Evolutionary conservation across 2,888 invertebrate genomes (phyloP), one percentile per base, ranked within the genome.

Genomic region (Eristalinus sepulchralis): DNA sequence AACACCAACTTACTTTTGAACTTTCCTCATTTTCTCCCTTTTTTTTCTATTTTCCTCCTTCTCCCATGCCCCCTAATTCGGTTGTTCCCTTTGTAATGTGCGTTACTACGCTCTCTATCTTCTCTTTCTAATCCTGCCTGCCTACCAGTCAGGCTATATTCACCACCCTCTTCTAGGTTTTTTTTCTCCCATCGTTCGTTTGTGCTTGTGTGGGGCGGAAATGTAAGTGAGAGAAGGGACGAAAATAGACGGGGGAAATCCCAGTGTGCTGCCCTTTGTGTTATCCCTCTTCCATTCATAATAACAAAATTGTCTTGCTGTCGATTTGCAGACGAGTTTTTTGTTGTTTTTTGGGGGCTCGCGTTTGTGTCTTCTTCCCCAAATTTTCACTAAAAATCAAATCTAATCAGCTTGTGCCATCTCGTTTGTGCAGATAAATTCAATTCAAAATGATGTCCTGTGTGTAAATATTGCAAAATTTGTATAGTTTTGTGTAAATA

Each of bases 241-340:
- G 72, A 78, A 78, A 82, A 82, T 73, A 77, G 82, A 82, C 57
- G 53, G 57, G 53, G 57, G 59, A 82, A 82, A 82, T 34, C 60
- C 68, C 53, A 82, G 82, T 85, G 82, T 77, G 59, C 76, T 78
- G 68, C 72, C 77, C 81, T 78, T 85, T 82, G 82, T 82, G 72
- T 55, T 63, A 33, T 82, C 70, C 77, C 73, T 73, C 47, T 47
- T 47, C 82, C 82, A 82, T 85, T 85, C 85, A 82, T 82, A 85
- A 85, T 71, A 82, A 72, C 68, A 75, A 72, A 82, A 73, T 81
- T 72, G 57, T 70, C 68, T 64, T 85, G 72, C 68, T 78, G 77
- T 73, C 36, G 66, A 67, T 62, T 73, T 59, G 27, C 24, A 27
- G 22, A 59, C 10, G 31, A 39, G 24, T 71, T 63, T 72, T 47